These are phyloP conservation scores for Nannoperca australis DNA, from an alignment of 2,797 vertebrate species.

Conservation along the genomic window DNA sequence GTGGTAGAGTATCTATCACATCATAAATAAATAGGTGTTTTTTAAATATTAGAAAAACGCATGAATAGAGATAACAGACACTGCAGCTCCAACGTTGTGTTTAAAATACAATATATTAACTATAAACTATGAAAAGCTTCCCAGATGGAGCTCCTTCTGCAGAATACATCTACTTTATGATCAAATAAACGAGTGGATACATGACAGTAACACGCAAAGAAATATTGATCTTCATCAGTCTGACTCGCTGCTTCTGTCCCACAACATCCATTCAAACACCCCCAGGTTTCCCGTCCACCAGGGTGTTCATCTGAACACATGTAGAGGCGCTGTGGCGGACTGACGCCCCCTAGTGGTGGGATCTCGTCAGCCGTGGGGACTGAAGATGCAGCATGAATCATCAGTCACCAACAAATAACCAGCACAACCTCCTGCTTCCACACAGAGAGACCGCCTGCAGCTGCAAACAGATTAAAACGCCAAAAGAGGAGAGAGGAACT, in stretches of 20 bases:
- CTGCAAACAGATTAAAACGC: slow-evolving; percentile 8
- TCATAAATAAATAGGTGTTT: not conserved
- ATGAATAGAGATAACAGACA: not conserved
- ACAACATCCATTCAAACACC: not conserved
- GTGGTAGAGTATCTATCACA: not conserved
- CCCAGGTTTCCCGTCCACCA: not conserved
- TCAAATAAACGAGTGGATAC: not conserved
- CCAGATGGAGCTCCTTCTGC: not conserved
- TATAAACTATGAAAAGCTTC: not conserved
- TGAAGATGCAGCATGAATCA: slow-evolving; percentile 33
- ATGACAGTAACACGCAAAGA: not conserved
- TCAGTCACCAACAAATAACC: not conserved
- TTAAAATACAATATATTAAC: not conserved
- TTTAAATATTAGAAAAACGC: not conserved
- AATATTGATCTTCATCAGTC: not conserved
- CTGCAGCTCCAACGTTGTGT: not conserved
- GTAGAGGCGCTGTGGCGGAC: not conserved
- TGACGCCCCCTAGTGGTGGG: slow-evolving; percentile 43
- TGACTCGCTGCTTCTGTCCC: not conserved
- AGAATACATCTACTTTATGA: not conserved
- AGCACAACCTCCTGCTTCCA: not conserved
- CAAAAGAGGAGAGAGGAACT: not conserved
- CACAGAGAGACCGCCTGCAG: not conserved
- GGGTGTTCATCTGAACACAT: not conserved
- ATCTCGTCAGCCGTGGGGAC: not conserved